Evolutionary conservation across 2,113 vertebrate species (phyloP).

Genomic region (Boleophthalmus pectinirostris): DNA sequence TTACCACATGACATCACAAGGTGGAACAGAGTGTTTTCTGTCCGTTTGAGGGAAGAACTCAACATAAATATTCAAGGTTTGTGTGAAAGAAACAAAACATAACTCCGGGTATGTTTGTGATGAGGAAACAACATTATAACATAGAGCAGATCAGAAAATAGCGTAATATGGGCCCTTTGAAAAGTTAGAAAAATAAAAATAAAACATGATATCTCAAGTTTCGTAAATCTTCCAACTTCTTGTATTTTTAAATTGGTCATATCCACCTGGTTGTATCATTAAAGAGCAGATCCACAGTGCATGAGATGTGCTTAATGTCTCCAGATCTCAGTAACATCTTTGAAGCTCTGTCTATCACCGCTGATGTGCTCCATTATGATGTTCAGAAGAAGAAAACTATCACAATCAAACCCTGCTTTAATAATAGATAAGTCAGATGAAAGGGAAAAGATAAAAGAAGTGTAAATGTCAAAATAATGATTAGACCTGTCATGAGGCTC

Average conservation of each 20-base stretch:
- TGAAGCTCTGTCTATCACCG: conserved; percentile 5
- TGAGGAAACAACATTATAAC: too few species aligned
- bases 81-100: too few species aligned
- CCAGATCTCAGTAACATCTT: background rate
- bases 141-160: too few species aligned
- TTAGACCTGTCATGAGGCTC: background rate
- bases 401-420: conserved; percentile 25
- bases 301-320: background rate
- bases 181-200: background rate
- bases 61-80: too few species aligned
- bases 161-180: too few species aligned
- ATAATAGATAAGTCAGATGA: conserved; percentile 24
- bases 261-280: background rate
- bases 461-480: conserved; percentile 19
- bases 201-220: background rate
- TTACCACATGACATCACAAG: too few species aligned
- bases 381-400: background rate
- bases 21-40: too few species aligned
- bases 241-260: background rate
- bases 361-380: background rate
- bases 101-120: too few species aligned
- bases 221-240: background rate
- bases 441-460: conserved; percentile 33
- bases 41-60: too few species aligned
- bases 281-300: background rate